Evolutionary conservation across 1,140 invertebrate species (phyloP).

Genomic region (Ostrea denselamellosa): DNA sequence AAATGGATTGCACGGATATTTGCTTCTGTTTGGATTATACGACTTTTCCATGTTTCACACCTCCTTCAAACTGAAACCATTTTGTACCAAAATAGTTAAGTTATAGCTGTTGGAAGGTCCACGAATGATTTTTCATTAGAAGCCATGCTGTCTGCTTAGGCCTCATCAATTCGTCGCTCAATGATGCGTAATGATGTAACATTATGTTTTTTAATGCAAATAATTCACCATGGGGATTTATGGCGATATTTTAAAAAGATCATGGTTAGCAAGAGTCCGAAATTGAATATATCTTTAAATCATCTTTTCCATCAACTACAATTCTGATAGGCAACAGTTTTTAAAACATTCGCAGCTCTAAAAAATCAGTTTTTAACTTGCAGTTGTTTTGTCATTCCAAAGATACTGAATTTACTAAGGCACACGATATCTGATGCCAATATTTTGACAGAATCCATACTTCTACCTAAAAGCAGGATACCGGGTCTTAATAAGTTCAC

Average conservation of each 20-base stretch:
- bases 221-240: too few relatives aligned
- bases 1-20: neutral
- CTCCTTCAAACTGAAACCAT: neutral
- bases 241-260: too few relatives aligned
- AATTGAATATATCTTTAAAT: too few relatives aligned
- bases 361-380: too few relatives aligned
- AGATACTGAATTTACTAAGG: neutral
- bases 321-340: too few relatives aligned
- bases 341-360: too few relatives aligned
- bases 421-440: too few relatives aligned
- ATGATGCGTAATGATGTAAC: neutral
- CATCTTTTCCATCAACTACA: too few relatives aligned
- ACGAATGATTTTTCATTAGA: neutral
- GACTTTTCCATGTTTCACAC: neutral
- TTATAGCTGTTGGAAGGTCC: neutral
- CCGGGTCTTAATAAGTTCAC: neutral
- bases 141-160: neutral
- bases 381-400: neutral
- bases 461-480: neutral
- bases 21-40: neutral
- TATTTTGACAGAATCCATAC: neutral
- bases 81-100: neutral
- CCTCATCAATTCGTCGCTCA: neutral
- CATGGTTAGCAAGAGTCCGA: too few relatives aligned
- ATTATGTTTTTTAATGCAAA: too few relatives aligned